Base-by-base conservation (phyloP, 1,140 invertebrate genomes). In the Pantala flavescens region DNA sequence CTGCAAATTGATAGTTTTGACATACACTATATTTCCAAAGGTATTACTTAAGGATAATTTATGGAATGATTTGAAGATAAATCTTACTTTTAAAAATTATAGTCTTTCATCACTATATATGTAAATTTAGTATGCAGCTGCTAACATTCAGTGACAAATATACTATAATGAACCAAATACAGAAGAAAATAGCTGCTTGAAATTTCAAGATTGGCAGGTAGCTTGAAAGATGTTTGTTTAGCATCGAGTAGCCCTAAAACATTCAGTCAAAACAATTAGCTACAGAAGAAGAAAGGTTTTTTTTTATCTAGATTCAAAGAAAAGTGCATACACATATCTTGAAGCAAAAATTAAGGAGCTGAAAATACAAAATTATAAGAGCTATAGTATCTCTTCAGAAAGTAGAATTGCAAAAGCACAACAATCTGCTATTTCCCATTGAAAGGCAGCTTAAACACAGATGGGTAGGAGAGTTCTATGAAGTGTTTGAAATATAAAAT, bases 391-490 rank as follows among this genome's bases (percentile, higher is more conserved):
- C 49, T 63, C 49, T 63, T 21, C 14, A 19, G 49, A 63, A 21
- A 63, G n/a, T 63, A 19, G 49, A 63, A 63, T 63, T 16, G 49
- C 49, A 63, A 63, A 63, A 63, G 49, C 49, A 63, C 49, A 36
- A 63, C 49, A 63, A 63, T 7, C n/a, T 63, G n/a, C n/a, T 21
- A 19, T 63, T 63, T 21, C n/a, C n/a, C 49, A 63, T 19, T 19
- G n/a, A 63, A 63, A 63, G 49, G 49, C 49, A 63, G n/a, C 49
- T 63, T 63, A 63, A 63, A 63, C n/a, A 63, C 49, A 63, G 49
- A 63, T 63, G 49, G 49, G 49, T 12, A 63, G 16, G 12, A 63
- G 49, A 63, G 14, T 19, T 63, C 14, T 63, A 16, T 63, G n/a
- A 19, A 63, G 49, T 63, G 49, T 63, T 19, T 63, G 49, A 63